phyloP scores from a whole-genome alignment of 1,140 invertebrate species.

The Aphaenogaster rudis region DNA sequence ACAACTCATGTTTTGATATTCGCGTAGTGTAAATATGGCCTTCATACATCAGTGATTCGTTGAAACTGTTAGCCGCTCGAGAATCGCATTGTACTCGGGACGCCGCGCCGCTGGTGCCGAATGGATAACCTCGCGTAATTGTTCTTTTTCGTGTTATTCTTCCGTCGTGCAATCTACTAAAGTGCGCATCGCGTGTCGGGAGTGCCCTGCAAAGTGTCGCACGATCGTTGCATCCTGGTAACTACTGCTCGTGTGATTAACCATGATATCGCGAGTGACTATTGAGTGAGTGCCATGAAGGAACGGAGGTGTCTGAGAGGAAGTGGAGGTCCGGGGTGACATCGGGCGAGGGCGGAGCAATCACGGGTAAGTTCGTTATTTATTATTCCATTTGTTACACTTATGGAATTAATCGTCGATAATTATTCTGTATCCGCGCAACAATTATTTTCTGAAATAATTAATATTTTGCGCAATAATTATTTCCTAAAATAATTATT shows the following conservation, averaged over 20 bases:
- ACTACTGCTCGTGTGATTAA: not conserved
- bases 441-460: not conserved
- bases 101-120: not conserved
- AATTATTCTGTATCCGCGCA: not conserved
- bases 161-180: not conserved
- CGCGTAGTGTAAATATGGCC: not conserved
- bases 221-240: not conserved
- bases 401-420: not conserved
- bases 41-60: not conserved
- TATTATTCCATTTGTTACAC: not conserved
- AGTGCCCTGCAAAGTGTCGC: constrained; percentile 12
- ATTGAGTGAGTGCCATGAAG: not conserved
- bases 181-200: constrained; percentile 18
- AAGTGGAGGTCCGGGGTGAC: not conserved
- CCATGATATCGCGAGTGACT: constrained; percentile 8
- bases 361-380: not conserved
- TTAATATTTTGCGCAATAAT: not conserved
- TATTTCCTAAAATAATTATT: not conserved
- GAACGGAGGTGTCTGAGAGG: not conserved
- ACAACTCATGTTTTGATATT: not conserved
- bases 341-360: not conserved
- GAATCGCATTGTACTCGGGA: not conserved
- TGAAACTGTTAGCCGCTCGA: not conserved
- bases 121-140: not conserved
- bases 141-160: not conserved